These are phyloP conservation scores for Rynchops niger DNA, from an alignment of 2,113 vertebrate species.

Conservation along the genomic window DNA sequence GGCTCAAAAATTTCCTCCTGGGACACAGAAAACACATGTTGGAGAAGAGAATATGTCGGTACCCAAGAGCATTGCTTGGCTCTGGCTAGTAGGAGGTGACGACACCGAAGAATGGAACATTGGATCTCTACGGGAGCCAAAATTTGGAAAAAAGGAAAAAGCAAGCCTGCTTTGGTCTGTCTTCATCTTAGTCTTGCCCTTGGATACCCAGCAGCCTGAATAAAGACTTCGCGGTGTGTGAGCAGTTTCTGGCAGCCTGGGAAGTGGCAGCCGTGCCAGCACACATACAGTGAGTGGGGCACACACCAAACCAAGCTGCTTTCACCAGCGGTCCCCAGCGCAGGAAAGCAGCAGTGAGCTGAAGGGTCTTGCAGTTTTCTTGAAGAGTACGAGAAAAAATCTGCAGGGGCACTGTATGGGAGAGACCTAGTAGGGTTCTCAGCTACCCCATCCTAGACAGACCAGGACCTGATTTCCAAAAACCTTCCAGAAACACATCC, in stretches of 20 bases:
- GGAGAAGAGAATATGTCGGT: background rate
- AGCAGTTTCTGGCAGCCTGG: slow-evolving; percentile 6
- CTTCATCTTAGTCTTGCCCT: slow-evolving; percentile 10
- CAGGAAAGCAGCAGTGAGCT: background rate
- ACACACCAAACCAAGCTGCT: background rate
- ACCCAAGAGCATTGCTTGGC: slow-evolving; percentile 17
- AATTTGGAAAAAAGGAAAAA: slow-evolving; percentile 41
- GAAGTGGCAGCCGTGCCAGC: background rate
- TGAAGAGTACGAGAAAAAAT: background rate
- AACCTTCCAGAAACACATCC: background rate
- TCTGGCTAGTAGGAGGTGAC: background rate
- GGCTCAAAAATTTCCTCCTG: slow-evolving; percentile 4
- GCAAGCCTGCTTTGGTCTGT: background rate
- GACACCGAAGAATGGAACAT: slow-evolving; percentile 16
- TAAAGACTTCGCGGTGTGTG: background rate
- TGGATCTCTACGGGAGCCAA: background rate
- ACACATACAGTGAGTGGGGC: background rate
- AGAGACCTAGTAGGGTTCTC: background rate
- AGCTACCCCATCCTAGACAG: background rate
- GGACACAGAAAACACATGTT: background rate
- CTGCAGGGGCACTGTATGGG: background rate
- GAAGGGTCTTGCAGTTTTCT: background rate
- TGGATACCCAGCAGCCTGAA: background rate
- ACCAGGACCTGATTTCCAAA: background rate
- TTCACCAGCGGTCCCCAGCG: background rate